Evolutionary conservation across 2,888 invertebrate species (phyloP), one percentile per base, ranked within the genome.

Genomic region (Tiliacea citrago): DNA sequence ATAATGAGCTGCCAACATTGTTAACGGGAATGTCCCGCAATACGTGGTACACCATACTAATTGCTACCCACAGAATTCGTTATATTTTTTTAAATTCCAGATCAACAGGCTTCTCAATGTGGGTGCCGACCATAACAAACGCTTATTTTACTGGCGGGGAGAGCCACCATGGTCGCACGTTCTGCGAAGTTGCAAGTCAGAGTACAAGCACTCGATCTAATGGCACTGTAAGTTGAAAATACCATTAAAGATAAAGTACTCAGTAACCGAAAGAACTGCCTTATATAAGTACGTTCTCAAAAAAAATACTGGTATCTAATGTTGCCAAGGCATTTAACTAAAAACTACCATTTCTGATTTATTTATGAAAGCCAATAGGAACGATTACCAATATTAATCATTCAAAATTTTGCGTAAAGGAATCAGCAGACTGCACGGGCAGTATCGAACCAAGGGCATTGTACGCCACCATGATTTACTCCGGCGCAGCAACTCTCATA

Each of bases 391-490:
- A 21, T 8, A 47, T 24, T 45, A 21, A 61, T 16, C 0, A 29
- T 24, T 35, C 6, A 29, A 66, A 21, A 65, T 62, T 73, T 91
- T 90, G 29, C 88, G 1, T 2, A 21, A 9, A 94, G 93, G 88
- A 78, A 3, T 68, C 83, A 6, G 77, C 82, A 39, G 91, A 94
- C 82, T 95, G 95, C 81, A 90, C 94, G 81, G 88, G 88, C 68
- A 88, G 89, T 7, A 92, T 95, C 18, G 90, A 94, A 35, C 89
- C 90, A 0, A 83, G 88, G n/a, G 92, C 95, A 0, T 87, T 95
- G 0, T 95, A 95, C 87, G 92, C 94, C 0, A 94, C 94, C 13
- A 94, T 95, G 91, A 83, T 90, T 70, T 95, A 94, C 85, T 95
- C 95, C 0, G 93, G 91, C 4, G 77, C 77, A 1, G 87, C 91